Evolutionary conservation across 1,140 invertebrate species (phyloP).

Genomic region (Drosophila oshimai): DNA sequence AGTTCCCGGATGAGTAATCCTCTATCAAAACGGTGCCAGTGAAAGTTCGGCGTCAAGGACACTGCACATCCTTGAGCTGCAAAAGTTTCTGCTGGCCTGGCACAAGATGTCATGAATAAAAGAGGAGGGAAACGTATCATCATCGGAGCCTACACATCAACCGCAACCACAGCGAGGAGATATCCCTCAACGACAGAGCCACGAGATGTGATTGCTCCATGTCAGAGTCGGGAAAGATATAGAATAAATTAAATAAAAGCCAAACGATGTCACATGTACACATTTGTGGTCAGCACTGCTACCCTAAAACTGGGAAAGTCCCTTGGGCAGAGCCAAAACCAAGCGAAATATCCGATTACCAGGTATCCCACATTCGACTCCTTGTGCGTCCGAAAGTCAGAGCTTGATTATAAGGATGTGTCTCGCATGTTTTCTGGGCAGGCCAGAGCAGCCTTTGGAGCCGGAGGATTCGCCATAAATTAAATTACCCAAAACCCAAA

Average conservation of each 20-base stretch:
- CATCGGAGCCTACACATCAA: not conserved
- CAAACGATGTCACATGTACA: not conserved
- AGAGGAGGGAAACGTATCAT: slow-evolving; percentile 4
- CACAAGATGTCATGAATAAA: slow-evolving; percentile 53
- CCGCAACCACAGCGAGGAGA: not conserved
- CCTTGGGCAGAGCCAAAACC: too few species aligned
- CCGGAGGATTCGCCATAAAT: slow-evolving; percentile 50
- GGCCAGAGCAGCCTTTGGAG: not conserved
- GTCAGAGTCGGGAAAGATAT: not conserved
- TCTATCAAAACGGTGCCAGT: not conserved
- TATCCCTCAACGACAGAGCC: not conserved
- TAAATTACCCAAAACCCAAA: slow-evolving; percentile 64
- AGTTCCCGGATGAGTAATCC: not conserved
- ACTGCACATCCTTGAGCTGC: not conserved
- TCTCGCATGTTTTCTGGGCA: not conserved
- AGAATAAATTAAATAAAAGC: slow-evolving; percentile 29
- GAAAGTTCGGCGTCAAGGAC: not conserved
- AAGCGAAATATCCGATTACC: too few species aligned
- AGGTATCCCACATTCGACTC: not conserved
- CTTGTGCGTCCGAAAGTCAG: not conserved
- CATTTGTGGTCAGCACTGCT: not conserved
- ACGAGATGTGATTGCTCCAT: not conserved
- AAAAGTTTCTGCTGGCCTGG: slow-evolving; percentile 23
- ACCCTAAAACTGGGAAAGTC: not conserved
- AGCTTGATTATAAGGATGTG: slow-evolving; percentile 19